Conservation (phyloP, 2,113 vertebrate species). For the Dermatemys mawii region DNA sequence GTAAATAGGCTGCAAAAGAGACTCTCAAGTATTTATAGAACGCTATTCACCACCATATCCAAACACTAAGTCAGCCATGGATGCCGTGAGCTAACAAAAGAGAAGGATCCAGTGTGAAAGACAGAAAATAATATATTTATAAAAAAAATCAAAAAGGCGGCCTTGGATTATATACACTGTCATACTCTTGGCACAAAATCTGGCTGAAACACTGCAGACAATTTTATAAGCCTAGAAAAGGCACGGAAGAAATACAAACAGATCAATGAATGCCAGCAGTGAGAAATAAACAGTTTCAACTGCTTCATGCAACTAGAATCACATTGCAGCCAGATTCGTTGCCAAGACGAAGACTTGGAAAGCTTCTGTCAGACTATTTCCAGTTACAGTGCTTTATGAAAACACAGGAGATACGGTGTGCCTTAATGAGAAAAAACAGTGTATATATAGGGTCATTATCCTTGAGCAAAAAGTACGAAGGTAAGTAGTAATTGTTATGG, state of each 20-base stretch:
- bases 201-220: slow-evolving; percentile 17
- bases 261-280: slow-evolving; percentile 64
- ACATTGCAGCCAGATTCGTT: slow-evolving; percentile 64
- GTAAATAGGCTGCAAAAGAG: not conserved
- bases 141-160: slow-evolving; percentile 12
- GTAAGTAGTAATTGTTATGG: slow-evolving; percentile 55
- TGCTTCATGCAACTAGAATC: slow-evolving; percentile 48
- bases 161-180: slow-evolving; percentile 25
- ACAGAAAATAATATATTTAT: not conserved
- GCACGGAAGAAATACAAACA: slow-evolving; percentile 73
- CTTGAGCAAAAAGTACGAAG: slow-evolving; percentile 24
- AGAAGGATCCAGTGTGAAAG: not conserved
- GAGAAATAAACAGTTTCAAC: slow-evolving; percentile 77
- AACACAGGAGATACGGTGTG: slow-evolving; percentile 2
- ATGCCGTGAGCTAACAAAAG: not conserved
- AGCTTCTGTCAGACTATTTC: slow-evolving; percentile 53
- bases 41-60: not conserved
- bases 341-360: slow-evolving; percentile 68
- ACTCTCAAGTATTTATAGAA: not conserved
- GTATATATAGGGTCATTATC: slow-evolving; percentile 54
- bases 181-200: slow-evolving; percentile 39
- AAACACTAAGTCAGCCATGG: not conserved
- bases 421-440: slow-evolving; percentile 54
- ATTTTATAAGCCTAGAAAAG: slow-evolving; percentile 72
- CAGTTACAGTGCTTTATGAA: slow-evolving; percentile 62